Evolutionary conservation across 2,797 vertebrate genomes (phyloP), one percentile per base, ranked within the genome.

Genomic region (Hozukius guyotensis): DNA sequence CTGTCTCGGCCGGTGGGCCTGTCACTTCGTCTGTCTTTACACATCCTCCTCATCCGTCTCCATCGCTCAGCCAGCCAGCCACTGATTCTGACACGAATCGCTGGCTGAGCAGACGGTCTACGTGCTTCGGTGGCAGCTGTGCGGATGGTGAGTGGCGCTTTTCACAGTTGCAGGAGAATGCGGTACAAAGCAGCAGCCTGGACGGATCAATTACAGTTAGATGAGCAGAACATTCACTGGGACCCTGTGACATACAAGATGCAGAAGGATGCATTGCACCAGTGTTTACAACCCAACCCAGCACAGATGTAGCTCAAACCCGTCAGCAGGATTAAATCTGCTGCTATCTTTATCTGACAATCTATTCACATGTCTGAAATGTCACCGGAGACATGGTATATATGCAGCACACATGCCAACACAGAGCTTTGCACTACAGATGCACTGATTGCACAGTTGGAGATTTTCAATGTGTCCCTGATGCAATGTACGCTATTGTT

Each of bases 61-160:
- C 59, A 59, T 71, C 49, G 29, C 75, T 89, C 86, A 82, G 72
- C 68, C 83, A 78, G 80, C 29, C 82, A 66, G 60, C 49, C 66
- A 46, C 66, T 60, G 82, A 65, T 46, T 78, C 69, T 84, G 83
- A 89, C 73, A 49, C 25, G 66, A 24, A 67, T 83, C 71, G 83
- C 83, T 73, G 8, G 20, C 74, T 57, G 76, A 80, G 82, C 85
- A 82, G 71, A 83, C 77, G 73, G 77, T 34, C 65, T 63, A 34
- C n/a, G 22, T 84, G 84, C 83, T 77, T 64, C 18, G 22, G 42
- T 80, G 78, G 77, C 87, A 87, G 78, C 80, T 72, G 55, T 86
- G 88, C 87, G 82, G 86, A 88, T 85, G 83, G 81, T 75, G 82
- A 87, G 79, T 49, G 57, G 69, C 34, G 74, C 70, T 76, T 77